Conservation (phyloP, 1,140 invertebrate species). For the Myzus persicae region DNA sequence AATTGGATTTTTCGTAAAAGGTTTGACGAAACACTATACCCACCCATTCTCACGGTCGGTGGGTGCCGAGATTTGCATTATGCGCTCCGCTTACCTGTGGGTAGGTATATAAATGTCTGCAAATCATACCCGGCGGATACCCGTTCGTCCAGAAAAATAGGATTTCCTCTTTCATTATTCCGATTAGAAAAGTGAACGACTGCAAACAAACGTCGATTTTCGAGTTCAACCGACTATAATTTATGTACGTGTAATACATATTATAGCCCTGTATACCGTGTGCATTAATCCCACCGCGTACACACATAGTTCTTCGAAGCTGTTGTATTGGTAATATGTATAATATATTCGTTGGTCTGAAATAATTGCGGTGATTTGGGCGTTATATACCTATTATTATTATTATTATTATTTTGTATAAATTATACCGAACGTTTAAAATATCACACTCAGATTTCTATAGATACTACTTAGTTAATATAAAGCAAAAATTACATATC, state of each 20-base stretch:
- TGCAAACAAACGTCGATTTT: neutral
- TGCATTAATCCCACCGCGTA: neutral
- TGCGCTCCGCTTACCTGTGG: neutral
- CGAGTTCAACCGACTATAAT: neutral
- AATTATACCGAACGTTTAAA: neutral
- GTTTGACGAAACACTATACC: neutral
- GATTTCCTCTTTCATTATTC: neutral
- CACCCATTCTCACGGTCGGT: neutral
- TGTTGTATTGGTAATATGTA: neutral
- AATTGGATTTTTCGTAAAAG: constrained; percentile 26
- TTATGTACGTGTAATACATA: neutral
- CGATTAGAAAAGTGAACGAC: neutral
- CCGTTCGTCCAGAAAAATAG: constrained; percentile 2
- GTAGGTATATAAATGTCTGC: neutral
- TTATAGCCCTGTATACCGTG: too few relatives aligned
- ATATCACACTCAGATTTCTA: neutral
- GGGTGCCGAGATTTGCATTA: neutral
- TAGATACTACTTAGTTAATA: too few relatives aligned
- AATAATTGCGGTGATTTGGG: neutral
- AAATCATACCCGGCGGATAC: neutral
- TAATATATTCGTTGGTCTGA: neutral
- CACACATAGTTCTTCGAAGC: neutral
- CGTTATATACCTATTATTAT: too few relatives aligned
- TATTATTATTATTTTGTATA: neutral
- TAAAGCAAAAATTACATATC: neutral